These are phyloP conservation scores for Orius insidiosus DNA, from an alignment of 1,140 invertebrate genomes.

Conservation along the genomic window DNA sequence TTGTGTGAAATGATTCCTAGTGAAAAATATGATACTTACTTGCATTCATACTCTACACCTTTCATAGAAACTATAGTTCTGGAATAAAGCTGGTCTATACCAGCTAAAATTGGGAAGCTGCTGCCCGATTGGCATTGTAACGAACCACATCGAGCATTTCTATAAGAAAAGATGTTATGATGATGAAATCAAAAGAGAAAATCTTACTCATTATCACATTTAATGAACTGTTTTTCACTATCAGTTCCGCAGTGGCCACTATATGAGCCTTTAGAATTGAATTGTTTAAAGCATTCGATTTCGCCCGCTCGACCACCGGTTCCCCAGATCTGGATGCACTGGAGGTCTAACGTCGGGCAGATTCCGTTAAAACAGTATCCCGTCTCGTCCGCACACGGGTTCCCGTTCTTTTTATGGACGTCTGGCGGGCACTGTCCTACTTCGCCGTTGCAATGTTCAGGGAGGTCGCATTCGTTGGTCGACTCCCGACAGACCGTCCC, in stretches of 20 bases:
- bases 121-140: conserved; percentile 78
- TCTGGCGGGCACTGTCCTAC: conserved; percentile 74
- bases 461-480: conserved; percentile 83
- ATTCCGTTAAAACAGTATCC: conserved; percentile 82
- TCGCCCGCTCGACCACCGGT: conserved; percentile 55
- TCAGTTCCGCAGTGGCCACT: conserved; percentile 86
- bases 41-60: conserved; percentile 76
- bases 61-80: conserved; percentile 73
- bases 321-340: conserved; percentile 87
- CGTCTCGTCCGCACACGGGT: conserved; percentile 41
- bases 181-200: background rate
- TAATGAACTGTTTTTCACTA: conserved; percentile 55
- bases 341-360: conserved; percentile 70
- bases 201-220: conserved; percentile 76
- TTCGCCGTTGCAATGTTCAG: conserved; percentile 76
- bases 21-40: conserved; percentile 41
- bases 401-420: conserved; percentile 80
- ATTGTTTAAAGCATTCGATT: conserved; percentile 76
- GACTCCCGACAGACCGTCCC: conserved; percentile 67
- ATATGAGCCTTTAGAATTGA: conserved; percentile 83
- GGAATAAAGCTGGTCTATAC: conserved; percentile 62
- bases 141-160: conserved; percentile 75
- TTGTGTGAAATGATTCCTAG: conserved; percentile 8
- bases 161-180: conserved; percentile 24
- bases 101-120: conserved; percentile 52